Evolutionary conservation across 2,888 invertebrate genomes (phyloP).

Genomic region (Phasia obesa): DNA sequence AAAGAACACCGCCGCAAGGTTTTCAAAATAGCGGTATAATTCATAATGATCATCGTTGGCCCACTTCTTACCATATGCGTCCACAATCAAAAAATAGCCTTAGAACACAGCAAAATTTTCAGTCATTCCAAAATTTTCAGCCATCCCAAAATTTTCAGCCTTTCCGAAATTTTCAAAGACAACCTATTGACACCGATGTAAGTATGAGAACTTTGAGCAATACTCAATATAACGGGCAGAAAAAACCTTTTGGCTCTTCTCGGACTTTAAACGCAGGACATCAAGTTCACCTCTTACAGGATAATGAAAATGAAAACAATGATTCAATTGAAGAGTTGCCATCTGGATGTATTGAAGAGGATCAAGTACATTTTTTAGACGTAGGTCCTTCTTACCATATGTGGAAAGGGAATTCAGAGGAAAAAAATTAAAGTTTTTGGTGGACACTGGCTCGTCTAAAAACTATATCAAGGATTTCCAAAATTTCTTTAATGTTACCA

Average conservation of each 20-base stretch:
- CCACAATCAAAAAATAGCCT: neutral
- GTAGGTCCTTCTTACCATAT: constrained; percentile 22
- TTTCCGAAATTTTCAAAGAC: too few species aligned
- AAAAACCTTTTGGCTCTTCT: neutral
- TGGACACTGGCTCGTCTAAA: too few species aligned
- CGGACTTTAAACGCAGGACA: neutral
- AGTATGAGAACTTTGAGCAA: constrained; percentile 16
- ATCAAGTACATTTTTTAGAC: constrained; percentile 20
- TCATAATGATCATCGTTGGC: neutral
- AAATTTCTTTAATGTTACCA: too few species aligned
- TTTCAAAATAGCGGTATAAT: neutral
- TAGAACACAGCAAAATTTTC: too few species aligned
- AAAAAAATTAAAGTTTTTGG: too few species aligned
- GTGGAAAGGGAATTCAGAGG: too few species aligned
- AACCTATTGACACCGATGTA: constrained; percentile 3
- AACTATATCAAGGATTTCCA: too few species aligned
- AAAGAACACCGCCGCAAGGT: neutral
- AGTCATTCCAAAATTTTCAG: neutral
- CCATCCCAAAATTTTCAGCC: neutral
- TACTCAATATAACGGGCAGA: neutral
- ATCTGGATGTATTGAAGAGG: neutral
- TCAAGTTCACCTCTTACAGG: neutral
- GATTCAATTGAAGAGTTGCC: neutral
- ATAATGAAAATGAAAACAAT: too few species aligned
- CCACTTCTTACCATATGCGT: neutral